Evolutionary conservation across 2,113 vertebrate species (phyloP).

Genomic region (Sylvilagus bachmani): DNA sequence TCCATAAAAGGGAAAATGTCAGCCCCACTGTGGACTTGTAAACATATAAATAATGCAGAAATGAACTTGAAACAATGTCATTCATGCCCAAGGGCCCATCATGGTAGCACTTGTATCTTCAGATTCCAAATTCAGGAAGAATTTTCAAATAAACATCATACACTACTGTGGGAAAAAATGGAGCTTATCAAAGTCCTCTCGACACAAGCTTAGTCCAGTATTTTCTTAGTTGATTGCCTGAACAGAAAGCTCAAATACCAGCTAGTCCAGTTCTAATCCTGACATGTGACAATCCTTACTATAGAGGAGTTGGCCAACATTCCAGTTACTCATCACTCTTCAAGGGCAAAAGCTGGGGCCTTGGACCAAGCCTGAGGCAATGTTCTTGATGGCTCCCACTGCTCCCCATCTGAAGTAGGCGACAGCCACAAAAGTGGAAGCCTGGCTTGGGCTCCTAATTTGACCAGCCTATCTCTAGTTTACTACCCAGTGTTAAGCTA

Average conservation of each 20-base stretch:
- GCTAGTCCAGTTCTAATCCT: constrained; percentile 34
- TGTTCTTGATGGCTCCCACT: background rate
- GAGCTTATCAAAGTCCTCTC: background rate
- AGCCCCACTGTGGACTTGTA: background rate
- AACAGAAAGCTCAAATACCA: constrained; percentile 35
- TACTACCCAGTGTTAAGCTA: background rate
- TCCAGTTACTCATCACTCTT: constrained; percentile 9
- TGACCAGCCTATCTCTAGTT: background rate
- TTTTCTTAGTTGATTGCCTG: constrained; percentile 34
- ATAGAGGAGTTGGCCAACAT: background rate
- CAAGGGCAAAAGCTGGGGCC: background rate
- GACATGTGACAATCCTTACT: background rate
- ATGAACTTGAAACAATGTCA: background rate
- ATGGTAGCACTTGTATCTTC: background rate
- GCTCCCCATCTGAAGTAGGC: background rate
- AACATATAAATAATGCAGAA: background rate
- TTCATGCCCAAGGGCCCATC: background rate
- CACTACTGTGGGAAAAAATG: background rate
- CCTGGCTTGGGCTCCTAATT: background rate
- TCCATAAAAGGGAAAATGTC: background rate
- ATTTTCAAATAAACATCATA: background rate
- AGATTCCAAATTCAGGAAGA: background rate
- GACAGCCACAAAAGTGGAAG: background rate
- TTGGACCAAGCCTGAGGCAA: background rate
- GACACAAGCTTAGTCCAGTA: background rate